Percentiles rank a stretch among this genome's conserved stretches.
Conservation (phyloP, 2,797 vertebrate genomes). For the Argyrosomus regius region DNA sequence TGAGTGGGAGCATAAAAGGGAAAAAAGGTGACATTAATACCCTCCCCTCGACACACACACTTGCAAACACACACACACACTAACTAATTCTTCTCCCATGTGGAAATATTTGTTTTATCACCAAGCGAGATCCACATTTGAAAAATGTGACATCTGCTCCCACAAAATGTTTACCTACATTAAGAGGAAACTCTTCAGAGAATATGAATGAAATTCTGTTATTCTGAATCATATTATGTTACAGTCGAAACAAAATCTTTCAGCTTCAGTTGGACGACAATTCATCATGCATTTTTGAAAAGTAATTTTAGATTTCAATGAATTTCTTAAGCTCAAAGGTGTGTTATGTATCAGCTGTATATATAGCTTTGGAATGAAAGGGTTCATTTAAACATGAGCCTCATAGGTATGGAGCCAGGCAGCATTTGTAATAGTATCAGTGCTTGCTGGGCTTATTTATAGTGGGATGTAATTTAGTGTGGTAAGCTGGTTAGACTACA, state of each 20-base stretch:
- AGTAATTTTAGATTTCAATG: slow-evolving; percentile 2
- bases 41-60: background rate
- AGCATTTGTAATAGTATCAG: slow-evolving; percentile 34
- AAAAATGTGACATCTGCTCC: slow-evolving; percentile 35
- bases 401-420: slow-evolving; percentile 6
- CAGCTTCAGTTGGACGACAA: background rate
- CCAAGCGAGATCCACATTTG: background rate
- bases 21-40: slow-evolving; percentile 14
- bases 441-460: slow-evolving; percentile 45
- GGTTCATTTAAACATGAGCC: slow-evolving; percentile 22
- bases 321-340: slow-evolving; percentile 14
- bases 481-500: slow-evolving; percentile 33
- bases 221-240: background rate
- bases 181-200: slow-evolving; percentile 6
- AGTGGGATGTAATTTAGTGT: slow-evolving; percentile 41
- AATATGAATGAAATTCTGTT: slow-evolving; percentile 3
- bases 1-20: slow-evolving; percentile 33
- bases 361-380: slow-evolving; percentile 22
- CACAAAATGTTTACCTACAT: slow-evolving; percentile 15
- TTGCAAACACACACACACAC: background rate
- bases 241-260: background rate
- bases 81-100: slow-evolving; percentile 15
- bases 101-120: slow-evolving; percentile 42
- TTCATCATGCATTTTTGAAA: background rate
- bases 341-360: slow-evolving; percentile 13